Evolutionary conservation across 2,113 vertebrate genomes (phyloP).

Genomic region (Chaetodon trifascialis): DNA sequence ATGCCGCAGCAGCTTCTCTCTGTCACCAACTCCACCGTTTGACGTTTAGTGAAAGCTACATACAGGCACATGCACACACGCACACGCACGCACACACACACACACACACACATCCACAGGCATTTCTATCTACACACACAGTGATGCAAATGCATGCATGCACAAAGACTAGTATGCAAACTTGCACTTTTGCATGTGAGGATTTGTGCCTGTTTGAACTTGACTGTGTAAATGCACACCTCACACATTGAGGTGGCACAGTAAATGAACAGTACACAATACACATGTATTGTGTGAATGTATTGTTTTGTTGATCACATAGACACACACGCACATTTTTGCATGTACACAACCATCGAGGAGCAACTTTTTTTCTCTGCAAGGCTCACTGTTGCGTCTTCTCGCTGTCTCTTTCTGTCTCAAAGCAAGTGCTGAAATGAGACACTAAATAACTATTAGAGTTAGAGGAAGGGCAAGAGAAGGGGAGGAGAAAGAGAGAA

Average conservation of each 20-base stretch:
- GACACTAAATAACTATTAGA: conserved; percentile 83
- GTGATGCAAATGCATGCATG: not conserved
- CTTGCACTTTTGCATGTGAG: not conserved
- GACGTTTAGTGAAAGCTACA: conserved; percentile 34
- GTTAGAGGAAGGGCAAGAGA: conserved; percentile 66
- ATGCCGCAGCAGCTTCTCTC: conserved; percentile 68
- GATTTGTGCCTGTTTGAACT: not conserved
- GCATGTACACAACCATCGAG: conserved; percentile 16
- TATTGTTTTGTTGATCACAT: not conserved
- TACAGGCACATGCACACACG: not conserved
- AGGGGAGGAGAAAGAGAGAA: conserved; percentile 70
- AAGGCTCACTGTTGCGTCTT: conserved; percentile 46
- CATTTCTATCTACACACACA: conserved; percentile 7
- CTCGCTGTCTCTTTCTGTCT: conserved; percentile 47
- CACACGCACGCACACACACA: not conserved
- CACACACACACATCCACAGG: not conserved
- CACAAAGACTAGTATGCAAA: conserved; percentile 17
- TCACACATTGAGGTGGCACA: not conserved
- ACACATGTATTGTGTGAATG: not conserved
- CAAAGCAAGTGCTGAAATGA: conserved; percentile 82
- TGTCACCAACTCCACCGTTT: conserved; percentile 44
- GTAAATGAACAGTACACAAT: not conserved
- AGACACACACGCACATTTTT: conserved; percentile 6
- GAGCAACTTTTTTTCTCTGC: conserved; percentile 53
- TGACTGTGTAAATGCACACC: not conserved